A percentile compares a stretch with the other conserved stretches of the same genome.
phyloP scores from a whole-genome alignment of 1,140 invertebrate genomes.

The Drosophila subpulchrella region DNA sequence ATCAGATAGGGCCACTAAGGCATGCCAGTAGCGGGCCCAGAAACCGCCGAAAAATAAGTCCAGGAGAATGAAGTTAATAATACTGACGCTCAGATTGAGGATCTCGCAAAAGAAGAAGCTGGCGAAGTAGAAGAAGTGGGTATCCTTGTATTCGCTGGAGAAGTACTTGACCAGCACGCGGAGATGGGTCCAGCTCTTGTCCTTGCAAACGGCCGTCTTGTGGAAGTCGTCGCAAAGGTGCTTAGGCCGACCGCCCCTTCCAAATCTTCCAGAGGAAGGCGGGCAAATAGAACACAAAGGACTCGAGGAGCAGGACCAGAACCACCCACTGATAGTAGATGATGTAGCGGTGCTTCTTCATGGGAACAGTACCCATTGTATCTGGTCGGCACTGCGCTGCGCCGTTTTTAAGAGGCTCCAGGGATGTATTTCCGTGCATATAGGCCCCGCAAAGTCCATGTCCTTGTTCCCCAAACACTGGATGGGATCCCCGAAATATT shows the following conservation, averaged over 20 bases:
- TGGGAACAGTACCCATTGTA: neutral
- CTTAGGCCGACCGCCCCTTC: constrained; percentile 88
- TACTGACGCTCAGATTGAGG: constrained; percentile 89
- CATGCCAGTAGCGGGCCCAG: constrained; percentile 89
- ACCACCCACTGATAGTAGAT: constrained; percentile 96
- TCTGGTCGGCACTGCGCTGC: constrained; percentile 30
- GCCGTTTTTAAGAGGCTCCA: constrained; percentile 39
- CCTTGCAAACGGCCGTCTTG: constrained; percentile 43
- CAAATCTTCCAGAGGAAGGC: constrained; percentile 91
- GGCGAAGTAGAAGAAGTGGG: constrained; percentile 89
- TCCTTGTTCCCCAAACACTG: constrained; percentile 86
- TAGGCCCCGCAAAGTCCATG: constrained; percentile 89
- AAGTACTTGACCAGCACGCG: constrained; percentile 86
- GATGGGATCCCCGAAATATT: constrained; percentile 90
- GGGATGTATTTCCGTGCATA: constrained; percentile 86
- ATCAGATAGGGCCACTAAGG: constrained; percentile 85
- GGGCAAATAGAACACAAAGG: constrained; percentile 90
- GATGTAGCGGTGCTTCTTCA: constrained; percentile 85
- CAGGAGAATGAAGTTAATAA: constrained; percentile 87
- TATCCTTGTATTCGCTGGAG: constrained; percentile 85
- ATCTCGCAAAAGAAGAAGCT: constrained; percentile 90
- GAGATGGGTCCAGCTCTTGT: constrained; percentile 86
- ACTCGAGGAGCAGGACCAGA: constrained; percentile 92
- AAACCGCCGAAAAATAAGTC: constrained; percentile 91
- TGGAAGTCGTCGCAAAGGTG: constrained; percentile 85